Conservation (phyloP, 2,888 invertebrate species). For the Clostera curtula region DNA sequence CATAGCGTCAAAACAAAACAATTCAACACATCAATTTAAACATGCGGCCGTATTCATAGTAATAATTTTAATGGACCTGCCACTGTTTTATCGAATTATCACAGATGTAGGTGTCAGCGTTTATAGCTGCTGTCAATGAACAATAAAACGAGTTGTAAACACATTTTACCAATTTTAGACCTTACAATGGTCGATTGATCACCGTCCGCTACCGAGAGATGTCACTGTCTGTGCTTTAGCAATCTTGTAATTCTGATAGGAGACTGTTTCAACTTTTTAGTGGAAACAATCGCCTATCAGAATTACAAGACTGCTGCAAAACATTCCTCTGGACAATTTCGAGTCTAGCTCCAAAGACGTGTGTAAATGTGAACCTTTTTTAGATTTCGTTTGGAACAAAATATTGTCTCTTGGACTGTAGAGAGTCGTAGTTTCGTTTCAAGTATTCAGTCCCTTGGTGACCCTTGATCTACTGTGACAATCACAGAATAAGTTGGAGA, state of each 20-base stretch:
- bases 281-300: conserved; percentile 4
- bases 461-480: too few species aligned
- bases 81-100: conserved; percentile 27
- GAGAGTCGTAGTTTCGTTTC: too few species aligned
- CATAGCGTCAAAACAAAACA: conserved; percentile 5
- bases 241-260: conserved; percentile 10
- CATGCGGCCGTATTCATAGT: too few species aligned
- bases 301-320: conserved; percentile 9
- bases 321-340: too few species aligned
- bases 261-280: not conserved
- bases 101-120: conserved; percentile 24
- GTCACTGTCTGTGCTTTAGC: conserved; percentile 12
- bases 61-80: conserved; percentile 16
- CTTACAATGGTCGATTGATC: conserved; percentile 38
- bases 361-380: too few species aligned
- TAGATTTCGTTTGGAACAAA: too few species aligned
- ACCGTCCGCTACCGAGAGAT: conserved; percentile 23
- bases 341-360: too few species aligned
- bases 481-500: too few species aligned
- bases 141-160: conserved; percentile 27
- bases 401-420: too few species aligned
- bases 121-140: conserved; percentile 20
- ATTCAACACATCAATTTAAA: conserved; percentile 11
- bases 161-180: conserved; percentile 33
- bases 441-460: too few species aligned